Percentiles rank a stretch among this genome's conserved stretches.
These are phyloP conservation scores for Hypotaenidia philippensis DNA, from an alignment of 2,797 vertebrate genomes.

Conservation along the genomic window DNA sequence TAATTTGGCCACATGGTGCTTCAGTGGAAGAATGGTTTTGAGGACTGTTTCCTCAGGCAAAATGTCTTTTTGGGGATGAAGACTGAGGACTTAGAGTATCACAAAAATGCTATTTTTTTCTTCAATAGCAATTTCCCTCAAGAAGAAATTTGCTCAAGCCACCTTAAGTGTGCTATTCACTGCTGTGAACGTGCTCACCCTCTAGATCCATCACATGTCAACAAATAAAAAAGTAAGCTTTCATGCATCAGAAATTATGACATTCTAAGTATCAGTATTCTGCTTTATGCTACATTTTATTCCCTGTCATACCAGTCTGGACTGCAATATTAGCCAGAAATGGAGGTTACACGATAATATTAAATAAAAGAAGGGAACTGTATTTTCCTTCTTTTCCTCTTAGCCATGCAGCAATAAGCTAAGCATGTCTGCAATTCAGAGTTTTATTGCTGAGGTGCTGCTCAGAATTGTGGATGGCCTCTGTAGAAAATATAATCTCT, in stretches of 20 bases:
- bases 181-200: background rate
- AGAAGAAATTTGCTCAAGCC: background rate
- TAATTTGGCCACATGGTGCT: background rate
- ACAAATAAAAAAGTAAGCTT: background rate
- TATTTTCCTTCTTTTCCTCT: background rate
- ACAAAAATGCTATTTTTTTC: background rate
- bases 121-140: background rate
- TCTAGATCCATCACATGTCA: background rate
- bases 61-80: background rate
- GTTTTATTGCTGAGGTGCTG: background rate
- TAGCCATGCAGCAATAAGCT: background rate
- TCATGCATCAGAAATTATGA: background rate
- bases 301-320: background rate
- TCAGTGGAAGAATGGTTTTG: background rate
- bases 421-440: background rate
- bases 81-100: background rate
- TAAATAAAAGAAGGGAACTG: background rate
- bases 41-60: background rate
- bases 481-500: background rate
- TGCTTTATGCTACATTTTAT: background rate
- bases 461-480: background rate
- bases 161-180: background rate
- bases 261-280: background rate
- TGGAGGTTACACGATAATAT: accelerated
- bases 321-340: background rate